Percentiles rank a stretch among this genome's conserved stretches.
These are phyloP conservation scores for Saturnia pavonia DNA, from an alignment of 2,888 invertebrate genomes.

Conservation along the genomic window DNA sequence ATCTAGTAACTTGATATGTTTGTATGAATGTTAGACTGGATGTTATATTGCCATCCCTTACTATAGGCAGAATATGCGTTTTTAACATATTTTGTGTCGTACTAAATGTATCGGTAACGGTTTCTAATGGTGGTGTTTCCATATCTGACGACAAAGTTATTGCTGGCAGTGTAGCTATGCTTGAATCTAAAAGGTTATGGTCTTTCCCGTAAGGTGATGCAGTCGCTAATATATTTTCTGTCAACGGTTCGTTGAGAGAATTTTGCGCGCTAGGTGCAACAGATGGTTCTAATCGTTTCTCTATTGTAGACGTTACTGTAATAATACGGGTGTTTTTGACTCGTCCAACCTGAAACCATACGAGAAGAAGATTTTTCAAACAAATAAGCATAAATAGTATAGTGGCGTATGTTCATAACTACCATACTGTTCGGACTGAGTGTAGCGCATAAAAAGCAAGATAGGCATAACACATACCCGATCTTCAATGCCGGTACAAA, in stretches of 20 bases:
- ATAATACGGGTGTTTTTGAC: conserved; percentile 93
- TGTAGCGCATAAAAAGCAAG: too few relatives aligned
- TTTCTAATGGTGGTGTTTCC: conserved; percentile 93
- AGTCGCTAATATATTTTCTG: conserved; percentile 93
- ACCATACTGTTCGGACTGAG: too few relatives aligned
- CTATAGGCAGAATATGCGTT: conserved; percentile 93
- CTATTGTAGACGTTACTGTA: conserved; percentile 92
- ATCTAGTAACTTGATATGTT: conserved; percentile 92
- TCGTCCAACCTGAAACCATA: conserved; percentile 86
- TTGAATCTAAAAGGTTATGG: conserved; percentile 85
- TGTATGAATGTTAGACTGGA: conserved; percentile 92
- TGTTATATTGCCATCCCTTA: conserved; percentile 88
- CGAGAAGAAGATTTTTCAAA: conserved; percentile 25
- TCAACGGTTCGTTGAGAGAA: conserved; percentile 88
- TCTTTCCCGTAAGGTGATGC: conserved; percentile 89
- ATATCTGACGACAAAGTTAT: conserved; percentile 88
- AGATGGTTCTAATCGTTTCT: conserved; percentile 87
- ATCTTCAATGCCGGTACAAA: too few relatives aligned
- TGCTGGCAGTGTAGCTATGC: conserved; percentile 91
- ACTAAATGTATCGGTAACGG: conserved; percentile 94
- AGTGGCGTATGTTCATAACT: too few relatives aligned
- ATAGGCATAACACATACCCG: too few relatives aligned
- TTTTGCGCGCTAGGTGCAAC: conserved; percentile 78
- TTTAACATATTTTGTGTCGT: conserved; percentile 94
- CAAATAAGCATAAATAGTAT: not conserved